These are phyloP conservation scores for Cyaniris semiargus DNA, from an alignment of 2,888 invertebrate genomes.

Conservation along the genomic window DNA sequence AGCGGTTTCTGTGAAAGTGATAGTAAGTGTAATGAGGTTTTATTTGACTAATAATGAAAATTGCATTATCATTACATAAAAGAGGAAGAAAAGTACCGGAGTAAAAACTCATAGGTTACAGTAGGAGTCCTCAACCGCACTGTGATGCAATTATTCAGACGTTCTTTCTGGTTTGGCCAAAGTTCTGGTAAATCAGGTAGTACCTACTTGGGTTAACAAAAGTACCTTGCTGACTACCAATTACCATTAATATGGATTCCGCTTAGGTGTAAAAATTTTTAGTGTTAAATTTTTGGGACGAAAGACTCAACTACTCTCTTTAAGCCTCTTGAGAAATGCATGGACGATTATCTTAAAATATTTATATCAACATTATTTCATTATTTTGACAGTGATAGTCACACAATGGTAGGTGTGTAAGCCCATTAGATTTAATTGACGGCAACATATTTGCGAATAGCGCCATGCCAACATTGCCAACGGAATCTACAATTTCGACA, in stretches of 20 bases:
- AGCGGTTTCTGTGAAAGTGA: conserved; percentile 4
- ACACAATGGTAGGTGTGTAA: background rate
- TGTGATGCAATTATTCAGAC: background rate
- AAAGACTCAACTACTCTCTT: no score
- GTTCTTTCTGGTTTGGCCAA: no score
- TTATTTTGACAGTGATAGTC: background rate
- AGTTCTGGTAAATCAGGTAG: no score
- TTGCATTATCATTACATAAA: conserved; percentile 2
- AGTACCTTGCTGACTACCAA: no score
- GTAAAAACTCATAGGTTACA: background rate
- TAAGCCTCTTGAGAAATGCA: no score
- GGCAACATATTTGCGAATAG: background rate
- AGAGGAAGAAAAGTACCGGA: background rate
- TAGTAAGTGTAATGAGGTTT: background rate
- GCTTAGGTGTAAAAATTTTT: no score
- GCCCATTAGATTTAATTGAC: conserved; percentile 9
- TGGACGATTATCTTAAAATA: no score
- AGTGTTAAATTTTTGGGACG: no score
- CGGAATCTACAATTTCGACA: background rate
- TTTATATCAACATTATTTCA: background rate
- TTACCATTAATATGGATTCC: no score
- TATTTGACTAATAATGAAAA: background rate
- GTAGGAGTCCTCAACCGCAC: no score
- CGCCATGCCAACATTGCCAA: background rate
- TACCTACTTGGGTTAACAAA: no score